These are phyloP conservation scores for Mallotus villosus DNA, from an alignment of 2,797 vertebrate species.

Conservation along the genomic window DNA sequence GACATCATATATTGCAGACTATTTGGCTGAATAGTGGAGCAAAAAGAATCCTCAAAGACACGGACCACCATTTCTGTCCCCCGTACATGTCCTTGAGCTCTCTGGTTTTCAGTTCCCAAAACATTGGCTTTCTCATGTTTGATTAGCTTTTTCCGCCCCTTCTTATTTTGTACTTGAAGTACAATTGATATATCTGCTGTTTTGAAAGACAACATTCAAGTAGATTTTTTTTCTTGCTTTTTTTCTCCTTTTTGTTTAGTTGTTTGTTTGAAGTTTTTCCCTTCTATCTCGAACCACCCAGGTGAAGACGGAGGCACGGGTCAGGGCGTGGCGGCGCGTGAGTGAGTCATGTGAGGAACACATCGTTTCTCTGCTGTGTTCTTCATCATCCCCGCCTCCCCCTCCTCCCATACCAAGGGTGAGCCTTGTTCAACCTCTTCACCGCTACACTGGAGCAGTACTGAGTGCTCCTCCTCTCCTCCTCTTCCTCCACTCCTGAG, in stretches of 20 bases:
- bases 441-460: constrained; percentile 25
- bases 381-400: constrained; percentile 22
- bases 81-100: not conserved
- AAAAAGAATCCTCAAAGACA: not conserved
- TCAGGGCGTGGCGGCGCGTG: constrained; percentile 7
- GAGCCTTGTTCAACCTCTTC: constrained; percentile 45
- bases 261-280: constrained; percentile 33
- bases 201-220: not conserved
- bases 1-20: not conserved
- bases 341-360: constrained; percentile 39
- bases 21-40: not conserved
- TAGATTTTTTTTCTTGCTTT: constrained; percentile 2
- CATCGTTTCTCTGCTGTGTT: constrained; percentile 41
- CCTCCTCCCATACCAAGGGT: constrained; percentile 26
- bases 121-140: not conserved
- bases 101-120: not conserved
- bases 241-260: constrained; percentile 16
- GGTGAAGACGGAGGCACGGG: constrained; percentile 34
- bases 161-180: not conserved
- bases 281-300: constrained; percentile 45
- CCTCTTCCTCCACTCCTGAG: constrained; percentile 13
- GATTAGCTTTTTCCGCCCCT: not conserved
- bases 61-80: not conserved
- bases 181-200: not conserved
- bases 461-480: constrained; percentile 1